Conservation (phyloP, 1,140 invertebrate genomes). For the Bemisia tabaci region DNA sequence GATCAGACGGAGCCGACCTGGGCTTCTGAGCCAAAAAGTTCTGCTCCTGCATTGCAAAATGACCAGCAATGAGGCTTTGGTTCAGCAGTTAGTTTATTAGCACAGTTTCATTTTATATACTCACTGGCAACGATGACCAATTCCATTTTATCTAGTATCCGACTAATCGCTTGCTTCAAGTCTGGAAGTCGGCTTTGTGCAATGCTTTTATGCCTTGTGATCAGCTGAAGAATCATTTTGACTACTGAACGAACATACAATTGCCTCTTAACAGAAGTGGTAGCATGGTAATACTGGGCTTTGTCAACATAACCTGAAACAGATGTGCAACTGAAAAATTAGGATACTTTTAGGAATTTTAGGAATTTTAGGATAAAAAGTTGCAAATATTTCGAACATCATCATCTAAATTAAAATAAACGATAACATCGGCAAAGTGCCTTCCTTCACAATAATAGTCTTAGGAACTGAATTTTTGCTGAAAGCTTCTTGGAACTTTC, state of each 20-base stretch:
- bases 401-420: not conserved
- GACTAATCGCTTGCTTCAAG: conserved; percentile 37
- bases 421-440: not conserved
- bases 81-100: no score
- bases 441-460: not conserved
- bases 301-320: conserved; percentile 41
- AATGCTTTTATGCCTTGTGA: conserved; percentile 35
- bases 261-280: conserved; percentile 40
- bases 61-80: no score
- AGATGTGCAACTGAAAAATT: no score
- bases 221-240: conserved; percentile 33
- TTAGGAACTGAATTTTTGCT: no score
- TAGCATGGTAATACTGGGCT: conserved; percentile 33
- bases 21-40: no score
- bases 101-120: no score
- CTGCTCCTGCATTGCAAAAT: no score
- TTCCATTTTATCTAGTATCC: conserved; percentile 45
- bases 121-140: conserved; percentile 39
- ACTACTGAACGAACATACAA: conserved; percentile 43
- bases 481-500: no score
- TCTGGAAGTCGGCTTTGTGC: conserved; percentile 35
- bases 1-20: no score
- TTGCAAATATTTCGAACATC: not conserved
- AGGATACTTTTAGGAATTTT: conserved; percentile 46
- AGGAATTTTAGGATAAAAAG: not conserved